These are phyloP conservation scores for Hylaea fasciaria DNA, from an alignment of 2,888 invertebrate genomes.

Conservation along the genomic window DNA sequence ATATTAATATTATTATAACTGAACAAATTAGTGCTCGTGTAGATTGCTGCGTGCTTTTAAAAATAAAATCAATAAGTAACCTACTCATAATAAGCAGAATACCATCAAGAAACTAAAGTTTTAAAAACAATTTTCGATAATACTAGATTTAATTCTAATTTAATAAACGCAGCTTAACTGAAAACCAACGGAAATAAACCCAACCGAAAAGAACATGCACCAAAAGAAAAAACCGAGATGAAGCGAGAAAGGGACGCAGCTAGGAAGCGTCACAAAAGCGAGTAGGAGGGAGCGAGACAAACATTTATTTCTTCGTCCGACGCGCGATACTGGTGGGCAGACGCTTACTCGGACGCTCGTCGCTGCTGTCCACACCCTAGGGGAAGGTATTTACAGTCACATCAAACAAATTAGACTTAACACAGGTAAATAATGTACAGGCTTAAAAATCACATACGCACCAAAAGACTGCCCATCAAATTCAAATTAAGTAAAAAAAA, in stretches of 20 bases:
- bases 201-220: constrained; percentile 34
- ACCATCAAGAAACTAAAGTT: background rate
- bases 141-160: constrained; percentile 3
- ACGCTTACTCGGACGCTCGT: constrained; percentile 72
- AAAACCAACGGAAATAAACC: constrained; percentile 8
- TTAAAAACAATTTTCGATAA: constrained; percentile 8
- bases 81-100: background rate
- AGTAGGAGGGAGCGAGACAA: constrained; percentile 57
- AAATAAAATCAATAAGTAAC: too few species aligned
- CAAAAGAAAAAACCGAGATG: constrained; percentile 28
- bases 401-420: constrained; percentile 24
- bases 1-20: too few species aligned
- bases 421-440: background rate
- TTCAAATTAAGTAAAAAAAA: too few species aligned
- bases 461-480: too few species aligned
- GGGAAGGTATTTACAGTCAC: constrained; percentile 56
- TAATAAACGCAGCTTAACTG: background rate
- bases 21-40: too few species aligned
- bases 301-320: constrained; percentile 83
- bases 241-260: constrained; percentile 29
- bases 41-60: too few species aligned
- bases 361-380: constrained; percentile 79
- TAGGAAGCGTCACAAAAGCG: constrained; percentile 31
- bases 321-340: constrained; percentile 78
- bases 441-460: too few species aligned